phyloP scores from a whole-genome alignment of 2,113 vertebrate species.

The Sminthopsis crassicaudata region DNA sequence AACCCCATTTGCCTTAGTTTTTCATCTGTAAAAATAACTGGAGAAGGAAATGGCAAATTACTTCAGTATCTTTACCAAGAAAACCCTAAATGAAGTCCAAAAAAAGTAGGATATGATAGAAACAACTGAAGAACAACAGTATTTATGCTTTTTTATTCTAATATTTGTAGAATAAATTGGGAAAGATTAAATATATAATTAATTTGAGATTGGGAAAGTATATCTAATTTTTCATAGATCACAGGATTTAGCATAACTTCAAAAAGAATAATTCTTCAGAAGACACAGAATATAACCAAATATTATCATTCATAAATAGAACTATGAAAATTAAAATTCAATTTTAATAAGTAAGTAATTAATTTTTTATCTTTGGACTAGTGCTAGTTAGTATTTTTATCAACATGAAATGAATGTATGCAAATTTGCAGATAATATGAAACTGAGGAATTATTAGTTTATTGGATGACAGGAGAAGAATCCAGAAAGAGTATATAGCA shows the following conservation, averaged over 20 bases:
- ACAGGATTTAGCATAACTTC: not conserved
- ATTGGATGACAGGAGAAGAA: not conserved
- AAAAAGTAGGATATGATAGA: not conserved
- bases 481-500: not conserved
- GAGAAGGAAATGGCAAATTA: not conserved
- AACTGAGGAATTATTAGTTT: not conserved
- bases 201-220: not conserved
- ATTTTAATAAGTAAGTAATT: not conserved
- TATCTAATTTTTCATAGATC: not conserved
- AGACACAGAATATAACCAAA: not conserved
- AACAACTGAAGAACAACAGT: not conserved
- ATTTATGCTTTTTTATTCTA: not conserved
- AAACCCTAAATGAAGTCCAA: not conserved
- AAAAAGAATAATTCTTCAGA: not conserved
- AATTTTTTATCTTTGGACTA: not conserved
- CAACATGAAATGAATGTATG: not conserved
- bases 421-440: not conserved
- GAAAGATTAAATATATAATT: not conserved
- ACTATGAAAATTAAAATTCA: not conserved
- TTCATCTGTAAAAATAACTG: not conserved
- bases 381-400: not conserved
- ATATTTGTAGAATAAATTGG: not conserved
- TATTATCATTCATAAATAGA: not conserved
- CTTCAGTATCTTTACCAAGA: not conserved
- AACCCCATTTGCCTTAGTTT: not conserved